Percentiles rank a stretch among this genome's conserved stretches.
phyloP scores from a whole-genome alignment of 2,888 invertebrate genomes.

The Anagyrus pseudococci region DNA sequence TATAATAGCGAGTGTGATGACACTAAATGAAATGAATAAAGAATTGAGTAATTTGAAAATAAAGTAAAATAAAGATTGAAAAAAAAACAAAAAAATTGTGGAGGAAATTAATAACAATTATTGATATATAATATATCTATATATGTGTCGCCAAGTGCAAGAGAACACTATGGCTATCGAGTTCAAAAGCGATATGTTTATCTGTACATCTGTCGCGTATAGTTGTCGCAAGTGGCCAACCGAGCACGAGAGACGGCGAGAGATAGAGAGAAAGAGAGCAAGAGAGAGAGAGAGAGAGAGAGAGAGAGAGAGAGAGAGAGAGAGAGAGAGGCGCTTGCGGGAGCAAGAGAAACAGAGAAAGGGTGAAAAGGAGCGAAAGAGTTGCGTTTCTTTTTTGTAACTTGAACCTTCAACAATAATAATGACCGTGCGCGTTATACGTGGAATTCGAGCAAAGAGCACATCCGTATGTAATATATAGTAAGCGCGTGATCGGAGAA shows the following conservation, averaged over 20 bases:
- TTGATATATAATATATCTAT: conserved; percentile 1
- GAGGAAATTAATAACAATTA: conserved; percentile 6
- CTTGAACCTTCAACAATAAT: background rate
- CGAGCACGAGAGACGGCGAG: background rate
- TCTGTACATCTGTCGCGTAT: conserved; percentile 20
- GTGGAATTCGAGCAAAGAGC: too few species aligned
- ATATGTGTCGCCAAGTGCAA: conserved; percentile 19
- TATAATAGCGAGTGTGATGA: conserved; percentile 31
- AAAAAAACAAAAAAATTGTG: conserved; percentile 22
- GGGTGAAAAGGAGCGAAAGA: conserved; percentile 8
- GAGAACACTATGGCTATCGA: conserved; percentile 18
- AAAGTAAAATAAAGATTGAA: conserved; percentile 20
- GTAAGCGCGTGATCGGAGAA: too few species aligned
- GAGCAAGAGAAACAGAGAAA: background rate
- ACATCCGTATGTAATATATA: too few species aligned
- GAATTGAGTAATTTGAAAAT: conserved; percentile 10
- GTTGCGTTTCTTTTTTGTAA: conserved; percentile 26
- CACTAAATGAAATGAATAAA: conserved; percentile 31
- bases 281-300: background rate
- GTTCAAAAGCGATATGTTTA: conserved; percentile 10
- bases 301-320: conserved; percentile 1
- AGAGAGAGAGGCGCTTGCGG: conserved; percentile 17
- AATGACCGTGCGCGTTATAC: background rate
- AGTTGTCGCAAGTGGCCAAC: conserved; percentile 17
- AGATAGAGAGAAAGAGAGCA: conserved; percentile 14